phyloP scores from a whole-genome alignment of 2,113 vertebrate species.

The Chloropsis cyanopogon region DNA sequence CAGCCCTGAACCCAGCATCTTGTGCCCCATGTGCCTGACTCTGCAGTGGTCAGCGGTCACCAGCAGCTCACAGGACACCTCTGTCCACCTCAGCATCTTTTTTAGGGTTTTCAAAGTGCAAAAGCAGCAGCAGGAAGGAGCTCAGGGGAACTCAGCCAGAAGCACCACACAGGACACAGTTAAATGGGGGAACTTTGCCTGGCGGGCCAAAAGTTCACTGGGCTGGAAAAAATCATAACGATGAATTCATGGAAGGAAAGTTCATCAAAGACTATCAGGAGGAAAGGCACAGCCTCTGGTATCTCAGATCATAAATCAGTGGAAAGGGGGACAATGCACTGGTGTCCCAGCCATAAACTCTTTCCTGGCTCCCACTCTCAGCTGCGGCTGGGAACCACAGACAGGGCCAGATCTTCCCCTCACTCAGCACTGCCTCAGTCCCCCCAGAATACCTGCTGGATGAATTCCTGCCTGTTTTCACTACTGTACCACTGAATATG shows the following conservation, averaged over 20 bases:
- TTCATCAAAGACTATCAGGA: neutral
- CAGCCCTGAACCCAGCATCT: fast-evolving
- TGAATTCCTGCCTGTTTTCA: neutral
- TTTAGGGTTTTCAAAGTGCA: neutral
- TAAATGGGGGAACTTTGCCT: neutral
- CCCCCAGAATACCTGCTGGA: neutral
- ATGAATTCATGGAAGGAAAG: constrained; percentile 32
- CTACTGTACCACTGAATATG: fast-evolving
- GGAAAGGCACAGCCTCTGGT: neutral
- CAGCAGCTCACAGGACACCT: neutral
- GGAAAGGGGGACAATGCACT: neutral
- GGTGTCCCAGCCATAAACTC: neutral
- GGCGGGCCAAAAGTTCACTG: neutral
- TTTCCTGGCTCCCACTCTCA: too few species aligned
- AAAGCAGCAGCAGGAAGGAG: neutral
- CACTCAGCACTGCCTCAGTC: neutral
- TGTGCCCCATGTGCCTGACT: neutral
- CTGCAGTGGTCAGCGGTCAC: neutral
- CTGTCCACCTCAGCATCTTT: neutral
- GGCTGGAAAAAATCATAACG: neutral
- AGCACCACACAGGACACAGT: neutral
- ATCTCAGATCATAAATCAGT: neutral
- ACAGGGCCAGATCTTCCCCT: neutral
- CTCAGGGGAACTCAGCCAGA: fast-evolving
- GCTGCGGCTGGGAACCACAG: neutral